phyloP scores from a whole-genome alignment of 1,140 invertebrate genomes.

The Ptiloglossa arizonensis region DNA sequence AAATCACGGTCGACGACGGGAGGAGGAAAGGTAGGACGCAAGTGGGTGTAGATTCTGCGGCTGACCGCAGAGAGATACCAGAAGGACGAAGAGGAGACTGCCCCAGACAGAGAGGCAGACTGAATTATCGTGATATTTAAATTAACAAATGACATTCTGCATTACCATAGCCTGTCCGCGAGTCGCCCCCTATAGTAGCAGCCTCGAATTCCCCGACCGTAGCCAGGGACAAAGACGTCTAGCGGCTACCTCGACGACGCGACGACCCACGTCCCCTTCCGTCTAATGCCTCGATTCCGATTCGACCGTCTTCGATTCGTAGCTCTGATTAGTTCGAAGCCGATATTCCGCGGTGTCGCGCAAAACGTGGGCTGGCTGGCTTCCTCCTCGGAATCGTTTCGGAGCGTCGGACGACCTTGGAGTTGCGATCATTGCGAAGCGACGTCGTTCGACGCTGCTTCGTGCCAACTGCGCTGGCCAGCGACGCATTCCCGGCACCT shows the following conservation, averaged over 20 bases:
- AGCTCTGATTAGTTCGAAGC: slow-evolving; percentile 12
- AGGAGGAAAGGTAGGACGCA: slow-evolving; percentile 47
- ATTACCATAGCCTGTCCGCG: slow-evolving; percentile 73
- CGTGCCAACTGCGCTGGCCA: no score
- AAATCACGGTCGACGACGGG: slow-evolving; percentile 7
- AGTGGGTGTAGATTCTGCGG: slow-evolving; percentile 56
- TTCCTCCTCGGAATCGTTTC: no score
- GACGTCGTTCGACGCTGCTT: no score
- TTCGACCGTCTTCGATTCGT: not conserved
- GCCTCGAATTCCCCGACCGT: slow-evolving; percentile 61
- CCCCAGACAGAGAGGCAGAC: slow-evolving; percentile 64
- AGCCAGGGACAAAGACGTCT: slow-evolving; percentile 67
- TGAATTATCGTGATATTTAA: slow-evolving; percentile 79
- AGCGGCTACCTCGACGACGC: slow-evolving; percentile 37
- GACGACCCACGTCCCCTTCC: slow-evolving; percentile 13
- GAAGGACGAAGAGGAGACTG: slow-evolving; percentile 12
- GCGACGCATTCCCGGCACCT: no score
- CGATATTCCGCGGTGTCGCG: not conserved
- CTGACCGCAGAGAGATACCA: slow-evolving; percentile 32
- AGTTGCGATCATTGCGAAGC: no score
- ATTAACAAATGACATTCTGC: slow-evolving; percentile 78
- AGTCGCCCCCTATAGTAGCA: slow-evolving; percentile 58
- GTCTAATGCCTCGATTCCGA: slow-evolving; percentile 24
- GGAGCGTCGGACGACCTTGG: no score
- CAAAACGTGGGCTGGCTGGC: not conserved